Conservation (phyloP, 2,888 invertebrate genomes). For the Mechanitis messenoides region DNA sequence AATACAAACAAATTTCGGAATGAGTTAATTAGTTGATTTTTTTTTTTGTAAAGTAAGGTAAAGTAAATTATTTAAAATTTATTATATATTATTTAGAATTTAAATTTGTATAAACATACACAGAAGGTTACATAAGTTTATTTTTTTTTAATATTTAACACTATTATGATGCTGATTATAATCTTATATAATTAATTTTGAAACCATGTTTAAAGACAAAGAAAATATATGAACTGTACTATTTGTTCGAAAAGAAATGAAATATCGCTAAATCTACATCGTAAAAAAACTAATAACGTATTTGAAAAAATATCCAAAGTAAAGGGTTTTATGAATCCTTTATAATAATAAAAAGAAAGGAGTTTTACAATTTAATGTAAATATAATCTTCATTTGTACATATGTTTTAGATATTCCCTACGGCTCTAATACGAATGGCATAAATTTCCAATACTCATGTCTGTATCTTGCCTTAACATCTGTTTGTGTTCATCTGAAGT, state of each 20-base stretch:
- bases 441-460: not conserved
- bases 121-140: no score
- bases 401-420: not conserved
- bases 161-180: no score
- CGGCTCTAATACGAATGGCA: not conserved
- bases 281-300: not conserved
- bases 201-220: no score
- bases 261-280: not conserved
- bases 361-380: not conserved
- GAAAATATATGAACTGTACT: not conserved
- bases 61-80: no score
- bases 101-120: no score
- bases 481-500: not conserved
- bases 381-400: not conserved
- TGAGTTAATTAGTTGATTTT: no score
- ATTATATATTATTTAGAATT: no score
- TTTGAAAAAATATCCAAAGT: constrained; percentile 1
- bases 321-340: not conserved
- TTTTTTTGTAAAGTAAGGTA: no score
- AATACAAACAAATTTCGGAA: no score
- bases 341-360: not conserved
- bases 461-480: not conserved
- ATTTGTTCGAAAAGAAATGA: not conserved
- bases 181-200: no score
- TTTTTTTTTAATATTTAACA: no score